Percentiles rank a stretch among this genome's conserved stretches.
Conservation (phyloP, 2,797 vertebrate species). For the Danio choprae region DNA sequence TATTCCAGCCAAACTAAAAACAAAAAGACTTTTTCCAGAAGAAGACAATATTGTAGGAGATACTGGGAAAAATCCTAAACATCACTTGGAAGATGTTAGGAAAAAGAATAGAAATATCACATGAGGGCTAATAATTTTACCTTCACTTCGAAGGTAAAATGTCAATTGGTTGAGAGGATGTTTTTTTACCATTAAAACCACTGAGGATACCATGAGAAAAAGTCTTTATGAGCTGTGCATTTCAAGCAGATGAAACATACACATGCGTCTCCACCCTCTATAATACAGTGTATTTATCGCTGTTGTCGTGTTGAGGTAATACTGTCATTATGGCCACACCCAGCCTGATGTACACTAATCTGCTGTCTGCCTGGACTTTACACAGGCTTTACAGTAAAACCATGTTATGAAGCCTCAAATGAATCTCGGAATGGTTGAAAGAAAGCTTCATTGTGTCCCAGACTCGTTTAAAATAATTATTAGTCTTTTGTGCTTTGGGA, state of each 20-base stretch:
- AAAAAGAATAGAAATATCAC: too few species aligned
- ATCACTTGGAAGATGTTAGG: too few species aligned
- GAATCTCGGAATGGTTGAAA: slow-evolving; percentile 2
- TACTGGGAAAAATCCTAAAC: too few species aligned
- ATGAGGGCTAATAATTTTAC: too few species aligned
- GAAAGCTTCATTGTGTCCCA: background rate
- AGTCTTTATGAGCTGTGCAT: background rate
- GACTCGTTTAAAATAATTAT: background rate
- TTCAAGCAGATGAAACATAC: slow-evolving; percentile 32
- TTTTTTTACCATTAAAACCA: background rate
- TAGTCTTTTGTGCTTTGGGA: too few species aligned
- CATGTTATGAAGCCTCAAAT: slow-evolving; percentile 9
- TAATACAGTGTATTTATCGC: slow-evolving; percentile 30
- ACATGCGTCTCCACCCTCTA: slow-evolving; percentile 32
- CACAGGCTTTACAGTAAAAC: slow-evolving; percentile 28
- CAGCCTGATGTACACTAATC: slow-evolving; percentile 29
- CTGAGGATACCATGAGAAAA: slow-evolving; percentile 15
- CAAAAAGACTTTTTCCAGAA: too few species aligned
- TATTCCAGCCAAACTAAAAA: too few species aligned
- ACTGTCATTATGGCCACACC: slow-evolving; percentile 44
- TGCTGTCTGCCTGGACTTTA: slow-evolving; percentile 27
- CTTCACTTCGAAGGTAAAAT: too few species aligned
- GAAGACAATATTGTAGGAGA: too few species aligned
- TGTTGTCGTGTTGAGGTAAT: slow-evolving; percentile 38
- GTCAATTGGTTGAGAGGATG: background rate